Conservation (phyloP, 2,797 vertebrate genomes). For the Argya squamiceps region DNA sequence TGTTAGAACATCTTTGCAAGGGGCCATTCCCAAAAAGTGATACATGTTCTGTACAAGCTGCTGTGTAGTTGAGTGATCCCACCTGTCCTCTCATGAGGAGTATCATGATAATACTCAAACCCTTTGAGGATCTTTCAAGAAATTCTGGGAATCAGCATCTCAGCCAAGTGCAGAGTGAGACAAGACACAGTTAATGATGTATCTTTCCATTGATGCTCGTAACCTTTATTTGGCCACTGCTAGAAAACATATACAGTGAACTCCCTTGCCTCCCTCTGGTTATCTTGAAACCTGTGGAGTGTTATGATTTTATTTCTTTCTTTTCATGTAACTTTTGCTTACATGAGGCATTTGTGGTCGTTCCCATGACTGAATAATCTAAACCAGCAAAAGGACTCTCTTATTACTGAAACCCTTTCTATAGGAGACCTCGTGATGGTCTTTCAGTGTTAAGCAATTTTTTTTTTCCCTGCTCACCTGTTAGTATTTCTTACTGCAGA, state of each 20-base stretch:
- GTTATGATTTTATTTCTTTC: background rate
- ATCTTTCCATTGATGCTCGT: slow-evolving; percentile 13
- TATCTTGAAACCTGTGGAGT: background rate
- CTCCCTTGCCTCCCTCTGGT: slow-evolving; percentile 55
- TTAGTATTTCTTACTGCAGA: background rate
- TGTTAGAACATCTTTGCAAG: background rate
- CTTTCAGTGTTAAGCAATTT: background rate
- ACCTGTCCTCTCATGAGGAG: background rate
- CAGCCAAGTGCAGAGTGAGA: slow-evolving; percentile 41
- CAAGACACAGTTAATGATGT: slow-evolving; percentile 39
- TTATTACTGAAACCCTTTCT: background rate
- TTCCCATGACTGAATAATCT: background rate
- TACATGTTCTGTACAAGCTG: background rate
- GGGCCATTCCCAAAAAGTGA: background rate
- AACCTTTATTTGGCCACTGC: slow-evolving; percentile 55
- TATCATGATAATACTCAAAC: background rate
- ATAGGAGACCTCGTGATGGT: background rate
- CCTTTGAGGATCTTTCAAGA: background rate
- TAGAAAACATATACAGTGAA: slow-evolving; percentile 40
- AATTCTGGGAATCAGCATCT: background rate
- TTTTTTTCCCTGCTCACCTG: background rate
- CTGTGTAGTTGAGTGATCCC: background rate
- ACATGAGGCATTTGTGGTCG: background rate
- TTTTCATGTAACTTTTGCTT: background rate
- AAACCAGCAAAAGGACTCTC: slow-evolving; percentile 8